These are phyloP conservation scores for Alces alces DNA, from an alignment of 2,113 vertebrate species.

Conservation along the genomic window DNA sequence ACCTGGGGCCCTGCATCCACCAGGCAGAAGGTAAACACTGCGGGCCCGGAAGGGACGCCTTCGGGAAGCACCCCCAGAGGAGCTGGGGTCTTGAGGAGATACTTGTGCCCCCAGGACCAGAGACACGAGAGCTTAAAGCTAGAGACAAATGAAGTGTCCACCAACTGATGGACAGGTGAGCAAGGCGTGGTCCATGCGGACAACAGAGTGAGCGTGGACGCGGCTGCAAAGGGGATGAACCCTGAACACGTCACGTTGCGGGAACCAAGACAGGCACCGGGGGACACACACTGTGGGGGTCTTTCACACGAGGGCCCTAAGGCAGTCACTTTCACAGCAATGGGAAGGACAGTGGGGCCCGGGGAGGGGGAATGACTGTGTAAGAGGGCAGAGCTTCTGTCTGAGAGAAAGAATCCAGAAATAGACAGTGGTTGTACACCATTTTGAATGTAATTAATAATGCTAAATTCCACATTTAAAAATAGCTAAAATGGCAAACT, in stretches of 20 bases:
- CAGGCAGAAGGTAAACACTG: background rate
- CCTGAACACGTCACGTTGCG: background rate
- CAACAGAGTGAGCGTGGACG: too few relatives aligned
- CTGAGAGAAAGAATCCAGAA: background rate
- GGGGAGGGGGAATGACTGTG: too few relatives aligned
- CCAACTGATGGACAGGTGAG: background rate
- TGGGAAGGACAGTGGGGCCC: background rate
- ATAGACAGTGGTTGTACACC: accelerated
- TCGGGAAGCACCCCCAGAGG: accelerated
- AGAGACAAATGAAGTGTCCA: background rate
- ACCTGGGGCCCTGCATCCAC: background rate
- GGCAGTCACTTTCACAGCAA: background rate
- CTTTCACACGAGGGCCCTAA: background rate
- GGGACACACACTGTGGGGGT: background rate
- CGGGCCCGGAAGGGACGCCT: accelerated
- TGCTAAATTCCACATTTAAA: background rate
- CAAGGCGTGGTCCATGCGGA: background rate
- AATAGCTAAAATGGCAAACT: too few relatives aligned
- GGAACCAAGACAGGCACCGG: background rate
- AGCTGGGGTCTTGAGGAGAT: background rate
- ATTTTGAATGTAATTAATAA: background rate
- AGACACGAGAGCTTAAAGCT: background rate
- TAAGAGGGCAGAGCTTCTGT: background rate
- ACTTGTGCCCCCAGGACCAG: accelerated
- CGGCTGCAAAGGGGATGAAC: accelerated